Evolutionary conservation across 53 echinoderm and acorn worm genomes (phyloP).

Genomic region (Astropecten irregularis): DNA sequence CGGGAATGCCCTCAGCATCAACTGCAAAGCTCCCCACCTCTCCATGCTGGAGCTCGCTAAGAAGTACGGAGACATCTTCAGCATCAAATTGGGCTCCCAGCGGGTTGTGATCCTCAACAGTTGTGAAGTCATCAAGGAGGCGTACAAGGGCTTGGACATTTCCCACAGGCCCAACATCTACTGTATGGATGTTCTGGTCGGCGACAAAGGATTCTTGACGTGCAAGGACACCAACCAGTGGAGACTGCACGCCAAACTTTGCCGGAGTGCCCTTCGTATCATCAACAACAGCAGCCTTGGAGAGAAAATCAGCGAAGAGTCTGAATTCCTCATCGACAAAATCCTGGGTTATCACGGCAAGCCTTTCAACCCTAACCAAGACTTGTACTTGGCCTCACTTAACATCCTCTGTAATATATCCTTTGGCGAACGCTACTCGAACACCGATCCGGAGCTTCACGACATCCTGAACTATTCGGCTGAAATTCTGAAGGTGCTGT

Average conservation of each 20-base stretch:
- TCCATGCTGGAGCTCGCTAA: conserved; percentile 87
- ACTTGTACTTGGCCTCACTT: conserved; percentile 89
- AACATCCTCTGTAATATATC: conserved; percentile 98
- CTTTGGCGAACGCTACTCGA: conserved; percentile 90
- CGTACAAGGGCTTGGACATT: conserved; percentile 91
- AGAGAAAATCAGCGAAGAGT: conserved; percentile 85
- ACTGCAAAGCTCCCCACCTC: conserved; percentile 86
- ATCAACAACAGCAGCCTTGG: conserved; percentile 83
- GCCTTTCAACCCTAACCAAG: conserved; percentile 89
- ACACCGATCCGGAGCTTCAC: conserved; percentile 81
- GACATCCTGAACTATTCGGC: conserved; percentile 95
- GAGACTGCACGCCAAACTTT: conserved; percentile 88
- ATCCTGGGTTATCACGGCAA: conserved; percentile 66
- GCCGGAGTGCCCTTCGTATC: conserved; percentile 85
- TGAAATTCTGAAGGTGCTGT: conserved; percentile 92
- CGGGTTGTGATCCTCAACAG: conserved; percentile 94
- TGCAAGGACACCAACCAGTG: conserved; percentile 87
- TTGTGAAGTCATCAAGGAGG: conserved; percentile 85
- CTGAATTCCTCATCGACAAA: conserved; percentile 73
- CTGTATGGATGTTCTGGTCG: conserved; percentile 89
- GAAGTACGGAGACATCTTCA: conserved; percentile 98
- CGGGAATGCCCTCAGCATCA: conserved; percentile 91
- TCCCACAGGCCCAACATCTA: conserved; percentile 88
- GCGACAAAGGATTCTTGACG: conserved; percentile 95
- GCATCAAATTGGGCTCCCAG: conserved; percentile 95